phyloP scores from a whole-genome alignment of 2,113 vertebrate species.

The Budorcas taxicolor region DNA sequence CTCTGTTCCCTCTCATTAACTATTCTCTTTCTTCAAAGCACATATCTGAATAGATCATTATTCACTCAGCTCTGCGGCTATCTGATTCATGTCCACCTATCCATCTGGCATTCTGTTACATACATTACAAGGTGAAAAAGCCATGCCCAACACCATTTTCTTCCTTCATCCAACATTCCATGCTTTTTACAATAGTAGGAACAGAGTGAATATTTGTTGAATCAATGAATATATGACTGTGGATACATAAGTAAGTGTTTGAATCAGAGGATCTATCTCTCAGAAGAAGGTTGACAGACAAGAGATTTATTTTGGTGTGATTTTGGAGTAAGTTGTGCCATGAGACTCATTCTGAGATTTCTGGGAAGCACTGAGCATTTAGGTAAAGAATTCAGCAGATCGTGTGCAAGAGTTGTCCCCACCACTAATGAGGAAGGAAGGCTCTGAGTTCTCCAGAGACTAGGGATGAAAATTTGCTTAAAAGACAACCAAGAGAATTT shows the following conservation, averaged over 20 bases:
- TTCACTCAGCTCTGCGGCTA: not conserved
- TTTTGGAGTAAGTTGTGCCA: not conserved
- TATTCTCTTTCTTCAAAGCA: not conserved
- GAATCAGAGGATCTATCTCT: not conserved
- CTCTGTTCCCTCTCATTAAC: not conserved
- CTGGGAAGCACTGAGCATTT: not conserved
- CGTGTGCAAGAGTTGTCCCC: not conserved
- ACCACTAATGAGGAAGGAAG: not conserved
- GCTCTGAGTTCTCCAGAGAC: not conserved
- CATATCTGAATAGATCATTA: not conserved
- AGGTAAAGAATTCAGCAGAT: not conserved
- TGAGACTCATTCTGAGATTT: not conserved
- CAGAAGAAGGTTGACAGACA: not conserved
- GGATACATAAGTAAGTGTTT: not conserved
- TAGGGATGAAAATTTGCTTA: not conserved
- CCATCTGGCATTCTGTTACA: not conserved
- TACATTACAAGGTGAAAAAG: not conserved
- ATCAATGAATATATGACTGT: not conserved
- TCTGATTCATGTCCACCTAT: not conserved
- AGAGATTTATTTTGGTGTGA: not conserved
- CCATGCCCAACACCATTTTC: not conserved
- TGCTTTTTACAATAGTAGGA: not conserved
- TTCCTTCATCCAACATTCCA: fast-evolving
- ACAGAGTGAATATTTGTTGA: not conserved
- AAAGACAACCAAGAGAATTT: not conserved